A percentile compares a stretch with the other conserved stretches of the same genome.
Conservation (phyloP, 2,888 invertebrate genomes). For the Hoplodrina blanda region DNA sequence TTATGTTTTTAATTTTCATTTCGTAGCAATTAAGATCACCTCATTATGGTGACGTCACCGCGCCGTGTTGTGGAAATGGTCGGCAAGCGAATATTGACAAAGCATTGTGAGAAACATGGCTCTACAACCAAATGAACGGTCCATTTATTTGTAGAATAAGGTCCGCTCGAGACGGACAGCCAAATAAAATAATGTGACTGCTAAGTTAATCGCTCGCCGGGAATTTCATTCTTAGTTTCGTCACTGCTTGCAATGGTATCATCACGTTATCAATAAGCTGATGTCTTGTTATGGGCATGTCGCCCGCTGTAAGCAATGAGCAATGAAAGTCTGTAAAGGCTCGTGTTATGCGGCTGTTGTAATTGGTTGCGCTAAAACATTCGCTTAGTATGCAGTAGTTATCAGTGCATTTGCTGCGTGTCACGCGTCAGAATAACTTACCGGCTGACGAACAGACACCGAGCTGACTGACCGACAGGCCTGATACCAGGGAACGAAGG, state of each 20-base stretch:
- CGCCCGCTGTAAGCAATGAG: background rate
- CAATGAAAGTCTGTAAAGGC: slow-evolving; percentile 3
- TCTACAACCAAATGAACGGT: no score
- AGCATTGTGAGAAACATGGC: no score
- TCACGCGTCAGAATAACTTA: slow-evolving; percentile 55
- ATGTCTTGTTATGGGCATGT: background rate
- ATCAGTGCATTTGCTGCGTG: slow-evolving; percentile 61
- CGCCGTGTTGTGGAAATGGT: no score
- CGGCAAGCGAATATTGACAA: no score
- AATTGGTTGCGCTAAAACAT: slow-evolving; percentile 17
- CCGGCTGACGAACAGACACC: slow-evolving; percentile 37
- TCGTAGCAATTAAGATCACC: background rate
- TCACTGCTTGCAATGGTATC: background rate
- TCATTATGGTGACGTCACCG: background rate
- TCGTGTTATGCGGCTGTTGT: background rate
- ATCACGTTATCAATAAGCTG: background rate
- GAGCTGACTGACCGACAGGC: slow-evolving; percentile 18
- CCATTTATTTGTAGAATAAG: no score
- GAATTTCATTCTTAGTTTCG: background rate
- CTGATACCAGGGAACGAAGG: slow-evolving; percentile 22
- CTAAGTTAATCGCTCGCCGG: no score
- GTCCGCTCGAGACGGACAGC: no score
- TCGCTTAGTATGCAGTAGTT: slow-evolving; percentile 48
- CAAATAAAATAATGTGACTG: no score
- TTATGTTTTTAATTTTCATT: background rate